Evolutionary conservation across 2,797 vertebrate species (phyloP), one percentile per base, ranked within the genome.

Genomic region (Carduelis carduelis): DNA sequence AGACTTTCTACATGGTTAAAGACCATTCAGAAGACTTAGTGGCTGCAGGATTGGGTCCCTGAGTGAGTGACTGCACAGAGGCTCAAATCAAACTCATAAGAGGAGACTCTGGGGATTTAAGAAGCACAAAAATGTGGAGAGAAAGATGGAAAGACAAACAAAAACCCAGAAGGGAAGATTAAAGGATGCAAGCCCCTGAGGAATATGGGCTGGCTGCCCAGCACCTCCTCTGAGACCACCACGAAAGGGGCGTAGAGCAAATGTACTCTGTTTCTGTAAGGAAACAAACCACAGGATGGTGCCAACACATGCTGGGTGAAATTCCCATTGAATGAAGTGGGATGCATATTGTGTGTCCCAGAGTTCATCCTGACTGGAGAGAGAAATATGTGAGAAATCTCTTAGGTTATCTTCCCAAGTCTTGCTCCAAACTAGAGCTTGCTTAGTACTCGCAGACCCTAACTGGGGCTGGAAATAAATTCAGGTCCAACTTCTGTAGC

Each of bases 121-220:
- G 74, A 53, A 78, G 61, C 85, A 93, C 50, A 94, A 76, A 87
- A 94, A 93, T 77, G 89, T 35, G 34, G 70, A 90, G 55, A 82
- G 63, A 90, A 81, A 75, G 65, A 95, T 80, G 90, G 90, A 94
- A 95, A 96, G 74, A 94, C 68, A 94, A 95, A 96, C 85, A 95
- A 81, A 88, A 95, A 70, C 0, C 3, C 11, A 2, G 64, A 89
- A 94, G 53, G 47, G 70, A 52, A 95, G 77, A 90, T 94, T 76
- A 95, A 93, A 96, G 74, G 74, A 87, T 92, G 68, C n/a, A 63
- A 59, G 41, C 44, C 90, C 49, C 64, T 37, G 49, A 87, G 74
- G 74, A 76, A 74, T 66, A 84, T 70, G 90, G 93, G 92, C 96
- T 94, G 70, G 41, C 88, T 95, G 93, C 95, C 90, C 92, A 92